phyloP scores from a whole-genome alignment of 2,797 vertebrate genomes.

The Acestrorhynchus altus region DNA sequence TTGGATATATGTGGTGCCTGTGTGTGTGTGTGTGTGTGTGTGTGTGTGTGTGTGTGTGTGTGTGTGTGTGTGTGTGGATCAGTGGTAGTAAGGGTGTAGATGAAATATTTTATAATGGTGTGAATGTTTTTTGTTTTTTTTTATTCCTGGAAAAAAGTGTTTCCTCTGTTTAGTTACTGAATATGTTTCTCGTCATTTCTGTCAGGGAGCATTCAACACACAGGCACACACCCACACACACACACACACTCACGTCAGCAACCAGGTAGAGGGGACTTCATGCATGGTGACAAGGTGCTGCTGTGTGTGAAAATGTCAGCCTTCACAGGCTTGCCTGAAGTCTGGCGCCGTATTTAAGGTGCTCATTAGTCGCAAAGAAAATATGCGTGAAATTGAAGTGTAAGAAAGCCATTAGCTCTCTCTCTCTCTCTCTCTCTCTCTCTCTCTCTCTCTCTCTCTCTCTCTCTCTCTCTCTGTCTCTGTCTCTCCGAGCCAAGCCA shows the following conservation, averaged over 20 bases:
- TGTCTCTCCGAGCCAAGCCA: conserved; percentile 34
- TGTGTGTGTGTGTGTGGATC: conserved; percentile 33
- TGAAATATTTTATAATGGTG: conserved; percentile 53
- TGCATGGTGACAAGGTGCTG: conserved; percentile 79
- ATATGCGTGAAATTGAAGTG: conserved; percentile 80
- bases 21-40: not conserved
- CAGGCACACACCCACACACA: conserved; percentile 32
- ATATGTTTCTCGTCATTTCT: conserved; percentile 62
- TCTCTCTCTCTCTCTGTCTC: conserved; percentile 54
- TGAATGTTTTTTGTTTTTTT: conserved; percentile 28
- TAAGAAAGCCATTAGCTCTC: conserved; percentile 77
- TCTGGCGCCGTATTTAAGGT: conserved; percentile 81
- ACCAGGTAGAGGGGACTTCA: conserved; percentile 80
- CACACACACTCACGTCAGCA: conserved; percentile 60
- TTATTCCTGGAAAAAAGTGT: conserved; percentile 48
- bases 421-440: conserved; percentile 29
- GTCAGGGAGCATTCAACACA: conserved; percentile 58
- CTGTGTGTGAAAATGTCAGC: conserved; percentile 82
- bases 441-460: conserved; percentile 50
- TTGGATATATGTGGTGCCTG: conserved; percentile 16
- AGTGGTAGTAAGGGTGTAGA: conserved; percentile 35
- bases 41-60: not conserved
- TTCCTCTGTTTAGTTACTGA: conserved; percentile 61
- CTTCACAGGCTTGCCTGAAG: conserved; percentile 75
- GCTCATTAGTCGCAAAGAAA: conserved; percentile 85